Conservation (phyloP, 2,113 vertebrate species). For the Ciconia stormi region DNA sequence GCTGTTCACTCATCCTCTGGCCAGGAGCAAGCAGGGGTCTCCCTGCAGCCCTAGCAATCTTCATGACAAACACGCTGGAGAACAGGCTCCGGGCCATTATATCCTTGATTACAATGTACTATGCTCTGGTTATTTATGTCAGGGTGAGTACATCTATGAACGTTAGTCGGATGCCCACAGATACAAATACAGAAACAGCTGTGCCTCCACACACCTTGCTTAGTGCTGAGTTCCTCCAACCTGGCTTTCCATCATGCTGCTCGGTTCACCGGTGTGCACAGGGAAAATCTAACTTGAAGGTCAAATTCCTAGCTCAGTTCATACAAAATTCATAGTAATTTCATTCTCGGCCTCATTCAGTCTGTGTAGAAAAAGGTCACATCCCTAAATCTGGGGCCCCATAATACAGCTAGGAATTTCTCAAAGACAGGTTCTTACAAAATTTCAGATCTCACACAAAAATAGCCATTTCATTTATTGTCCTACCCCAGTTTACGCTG, state of each 20-base stretch:
- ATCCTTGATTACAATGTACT: background rate
- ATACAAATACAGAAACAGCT: background rate
- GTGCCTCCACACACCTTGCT: background rate
- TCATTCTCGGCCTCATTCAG: background rate
- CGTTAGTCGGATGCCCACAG: rapidly evolving
- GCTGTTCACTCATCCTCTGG: background rate
- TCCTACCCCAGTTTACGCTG: rapidly evolving
- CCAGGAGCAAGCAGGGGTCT: background rate
- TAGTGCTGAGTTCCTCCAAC: background rate
- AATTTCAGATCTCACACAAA: background rate
- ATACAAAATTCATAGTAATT: background rate
- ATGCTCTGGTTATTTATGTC: background rate
- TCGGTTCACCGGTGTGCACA: background rate
- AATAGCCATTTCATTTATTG: background rate
- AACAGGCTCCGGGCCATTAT: background rate
- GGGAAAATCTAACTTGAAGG: background rate
- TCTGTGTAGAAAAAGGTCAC: background rate
- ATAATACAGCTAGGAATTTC: background rate
- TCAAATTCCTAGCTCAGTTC: background rate
- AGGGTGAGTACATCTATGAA: background rate
- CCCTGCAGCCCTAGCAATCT: background rate
- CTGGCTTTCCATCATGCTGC: background rate
- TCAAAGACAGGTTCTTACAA: background rate
- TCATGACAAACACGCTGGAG: background rate
- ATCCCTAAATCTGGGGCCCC: background rate